phyloP scores from a whole-genome alignment of 2,113 vertebrate species.

The Lepisosteus oculatus region DNA sequence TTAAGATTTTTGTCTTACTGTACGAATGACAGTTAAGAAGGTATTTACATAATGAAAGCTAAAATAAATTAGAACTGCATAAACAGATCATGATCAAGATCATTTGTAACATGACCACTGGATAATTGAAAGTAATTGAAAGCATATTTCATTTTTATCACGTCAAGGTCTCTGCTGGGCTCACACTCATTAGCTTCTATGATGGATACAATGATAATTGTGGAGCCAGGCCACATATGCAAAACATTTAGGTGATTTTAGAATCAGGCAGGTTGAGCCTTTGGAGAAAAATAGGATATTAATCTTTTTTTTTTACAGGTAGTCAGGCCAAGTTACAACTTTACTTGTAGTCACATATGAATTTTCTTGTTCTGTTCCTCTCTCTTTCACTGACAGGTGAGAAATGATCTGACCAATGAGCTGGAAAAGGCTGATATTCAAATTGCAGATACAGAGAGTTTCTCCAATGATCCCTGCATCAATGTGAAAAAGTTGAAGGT shows the following conservation, averaged over 20 bases:
- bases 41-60: conserved; percentile 15
- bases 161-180: conserved; percentile 19
- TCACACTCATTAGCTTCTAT: not conserved
- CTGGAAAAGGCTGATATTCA: conserved; percentile 93
- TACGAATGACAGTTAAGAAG: not conserved
- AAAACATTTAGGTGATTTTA: conserved; percentile 14
- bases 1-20: too few relatives aligned
- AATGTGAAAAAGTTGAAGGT: conserved; percentile 98
- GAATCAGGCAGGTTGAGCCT: conserved; percentile 11
- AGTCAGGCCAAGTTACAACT: conserved; percentile 7
- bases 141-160: conserved; percentile 9
- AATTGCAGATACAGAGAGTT: conserved; percentile 96
- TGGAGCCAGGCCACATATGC: conserved; percentile 1
- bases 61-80: conserved; percentile 27
- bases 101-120: conserved; percentile 9
- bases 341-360: conserved; percentile 12
- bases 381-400: conserved; percentile 75
- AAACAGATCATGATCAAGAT: conserved; percentile 28
- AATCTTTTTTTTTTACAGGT: not conserved
- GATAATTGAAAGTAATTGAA: conserved; percentile 16
- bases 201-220: not conserved
- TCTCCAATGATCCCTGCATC: conserved; percentile 95
- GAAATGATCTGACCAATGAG: conserved; percentile 93
- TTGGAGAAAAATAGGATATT: conserved; percentile 20
- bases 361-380: conserved; percentile 34